Base-by-base conservation (phyloP, 2,113 vertebrate species). In the Dicrurus megarhynchus region DNA sequence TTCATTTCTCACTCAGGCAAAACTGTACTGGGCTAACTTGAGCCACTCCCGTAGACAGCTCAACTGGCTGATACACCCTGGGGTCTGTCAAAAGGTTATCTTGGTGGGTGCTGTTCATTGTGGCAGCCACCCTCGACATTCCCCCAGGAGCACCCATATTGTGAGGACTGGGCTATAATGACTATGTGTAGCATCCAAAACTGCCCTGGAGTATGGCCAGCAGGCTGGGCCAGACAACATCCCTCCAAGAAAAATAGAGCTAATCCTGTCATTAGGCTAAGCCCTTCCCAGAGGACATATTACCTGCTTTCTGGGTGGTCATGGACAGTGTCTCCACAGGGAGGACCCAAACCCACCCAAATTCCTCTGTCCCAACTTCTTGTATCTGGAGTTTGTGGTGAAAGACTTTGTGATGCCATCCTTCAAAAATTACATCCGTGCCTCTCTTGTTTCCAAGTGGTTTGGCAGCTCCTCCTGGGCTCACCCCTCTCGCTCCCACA, bases 361-460 rank as follows among this genome's bases (percentile, higher is more conserved):
- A 91, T 92, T 92, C 88, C 53, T 93, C 49, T 93, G n/a, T 68
- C 59, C 71, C 84, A 39, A 14, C 17, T 55, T 77, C 71, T 94
- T 64, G 13, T 60, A 75, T 68, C 64, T 77, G 26, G 42, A 64
- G 10, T 59, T 90, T n/a, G 42, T 56, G 73, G 50, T 52, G 26
- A 90, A 69, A 89, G 49, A 7, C 20, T 90, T 77, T 87, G 35
- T 78, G 89, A 93, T 74, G 68, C 42, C 42, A 61, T 70, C 59
- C 30, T 89, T 95, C 65, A 96, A 59, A 87, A 93, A 92, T 76
- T 83, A 69, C 49, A 60, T 71, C 84, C n/a, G 3, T 56, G 60
- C 19, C 39, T 87, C 92, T 96, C 94, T 89, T 75, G 76, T 92
- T 95, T 90, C 85, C 33, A 32, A 92, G 88, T 9, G 19, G 79